phyloP scores from a whole-genome alignment of 2,888 invertebrate species.

The Carcina quercana region DNA sequence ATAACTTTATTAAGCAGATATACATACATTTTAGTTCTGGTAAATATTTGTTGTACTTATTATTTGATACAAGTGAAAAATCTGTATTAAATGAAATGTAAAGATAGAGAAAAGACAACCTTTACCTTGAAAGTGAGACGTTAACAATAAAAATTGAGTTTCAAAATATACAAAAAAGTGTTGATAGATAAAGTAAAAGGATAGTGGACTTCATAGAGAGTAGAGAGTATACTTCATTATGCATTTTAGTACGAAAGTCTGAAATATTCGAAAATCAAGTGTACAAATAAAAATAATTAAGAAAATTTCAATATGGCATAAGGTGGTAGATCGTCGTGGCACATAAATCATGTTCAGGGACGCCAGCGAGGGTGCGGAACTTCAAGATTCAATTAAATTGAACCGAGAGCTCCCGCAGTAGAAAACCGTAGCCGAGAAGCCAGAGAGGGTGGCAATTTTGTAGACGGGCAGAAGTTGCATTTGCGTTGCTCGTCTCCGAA shows the following conservation, averaged over 20 bases:
- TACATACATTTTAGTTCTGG: background rate
- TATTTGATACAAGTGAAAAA: background rate
- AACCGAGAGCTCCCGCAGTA: constrained; percentile 32
- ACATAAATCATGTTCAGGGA: constrained; percentile 23
- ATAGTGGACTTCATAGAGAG: background rate
- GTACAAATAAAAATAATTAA: background rate
- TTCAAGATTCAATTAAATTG: constrained; percentile 18
- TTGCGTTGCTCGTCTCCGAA: constrained; percentile 47
- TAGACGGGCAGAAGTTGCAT: constrained; percentile 33
- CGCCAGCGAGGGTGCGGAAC: constrained; percentile 11
- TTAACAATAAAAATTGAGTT: constrained; percentile 13
- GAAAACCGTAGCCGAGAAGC: constrained; percentile 35
- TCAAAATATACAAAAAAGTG: constrained; percentile 8
- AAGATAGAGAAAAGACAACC: constrained; percentile 40
- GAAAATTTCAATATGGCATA: constrained; percentile 1
- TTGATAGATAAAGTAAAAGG: background rate
- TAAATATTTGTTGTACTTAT: background rate
- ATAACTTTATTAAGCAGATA: constrained; percentile 17
- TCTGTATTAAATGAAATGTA: background rate
- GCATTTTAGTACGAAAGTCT: background rate
- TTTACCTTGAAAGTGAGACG: constrained; percentile 59
- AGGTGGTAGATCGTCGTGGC: no score
- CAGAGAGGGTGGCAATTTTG: constrained; percentile 31
- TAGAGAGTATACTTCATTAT: constrained; percentile 1
- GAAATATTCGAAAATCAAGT: no score